Evolutionary conservation across 2,113 vertebrate species (phyloP).

Genomic region (Rhabdornis inornatus): DNA sequence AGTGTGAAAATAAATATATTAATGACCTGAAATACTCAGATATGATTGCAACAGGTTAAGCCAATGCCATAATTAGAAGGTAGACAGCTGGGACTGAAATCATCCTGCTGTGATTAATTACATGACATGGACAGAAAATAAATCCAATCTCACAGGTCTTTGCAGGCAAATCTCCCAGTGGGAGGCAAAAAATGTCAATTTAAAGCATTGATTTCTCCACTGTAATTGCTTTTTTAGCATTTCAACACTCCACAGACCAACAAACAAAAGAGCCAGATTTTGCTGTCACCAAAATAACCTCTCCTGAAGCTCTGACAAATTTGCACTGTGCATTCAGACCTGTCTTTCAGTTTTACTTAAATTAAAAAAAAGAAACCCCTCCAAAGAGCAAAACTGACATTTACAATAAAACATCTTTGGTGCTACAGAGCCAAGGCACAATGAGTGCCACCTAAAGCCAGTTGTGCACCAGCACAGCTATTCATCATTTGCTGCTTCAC

Average conservation of each 20-base stretch:
- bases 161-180: background rate
- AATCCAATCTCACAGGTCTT: background rate
- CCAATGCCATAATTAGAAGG: background rate
- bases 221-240: background rate
- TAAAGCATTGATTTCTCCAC: background rate
- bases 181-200: background rate
- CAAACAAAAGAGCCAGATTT: background rate
- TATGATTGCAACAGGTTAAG: background rate
- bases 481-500: background rate
- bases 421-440: background rate
- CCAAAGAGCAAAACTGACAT: background rate
- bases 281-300: background rate
- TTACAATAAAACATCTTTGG: background rate
- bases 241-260: background rate
- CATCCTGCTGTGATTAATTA: background rate
- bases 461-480: fast-evolving
- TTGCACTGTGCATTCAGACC: background rate
- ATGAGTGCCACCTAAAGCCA: background rate
- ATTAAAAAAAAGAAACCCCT: background rate
- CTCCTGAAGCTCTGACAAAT: background rate
- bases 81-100: background rate
- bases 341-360: background rate
- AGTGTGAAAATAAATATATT: background rate
- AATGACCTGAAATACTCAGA: background rate
- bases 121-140: background rate